Percentiles rank a stretch among this genome's conserved stretches.
phyloP scores from a whole-genome alignment of 2,113 vertebrate genomes.

The Lophius piscatorius region DNA sequence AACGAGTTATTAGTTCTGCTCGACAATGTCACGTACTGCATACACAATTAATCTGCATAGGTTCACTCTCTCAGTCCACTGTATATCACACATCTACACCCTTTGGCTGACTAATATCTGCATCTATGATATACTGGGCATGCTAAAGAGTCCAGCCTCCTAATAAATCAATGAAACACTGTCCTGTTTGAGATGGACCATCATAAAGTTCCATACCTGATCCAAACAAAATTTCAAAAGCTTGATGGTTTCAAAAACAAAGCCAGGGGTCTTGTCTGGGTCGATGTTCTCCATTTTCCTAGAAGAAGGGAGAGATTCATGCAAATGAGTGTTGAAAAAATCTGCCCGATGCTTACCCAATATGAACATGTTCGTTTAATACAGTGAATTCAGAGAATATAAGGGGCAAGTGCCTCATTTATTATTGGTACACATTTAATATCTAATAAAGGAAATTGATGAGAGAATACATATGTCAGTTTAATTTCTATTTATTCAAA shows the following conservation, averaged over 20 bases:
- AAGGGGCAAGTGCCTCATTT: slow-evolving; percentile 3
- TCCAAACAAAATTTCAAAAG: slow-evolving; percentile 81
- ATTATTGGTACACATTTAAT: neutral
- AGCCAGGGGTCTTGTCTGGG: slow-evolving; percentile 82
- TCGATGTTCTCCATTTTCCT: slow-evolving; percentile 92
- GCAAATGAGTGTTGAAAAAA: slow-evolving; percentile 8
- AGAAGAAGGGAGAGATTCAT: slow-evolving; percentile 24
- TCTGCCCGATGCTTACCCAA: neutral
- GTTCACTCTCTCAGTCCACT: slow-evolving; percentile 9
- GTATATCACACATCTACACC: slow-evolving; percentile 11
- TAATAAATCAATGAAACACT: slow-evolving; percentile 15
- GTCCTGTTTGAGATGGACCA: neutral
- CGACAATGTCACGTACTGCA: slow-evolving; percentile 17
- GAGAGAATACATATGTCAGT: neutral
- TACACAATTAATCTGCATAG: slow-evolving; percentile 12
- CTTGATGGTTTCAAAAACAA: slow-evolving; percentile 84
- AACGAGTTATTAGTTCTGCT: slow-evolving; percentile 55
- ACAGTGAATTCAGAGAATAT: neutral
- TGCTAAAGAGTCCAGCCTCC: neutral
- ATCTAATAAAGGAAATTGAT: neutral
- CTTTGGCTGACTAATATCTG: slow-evolving; percentile 3
- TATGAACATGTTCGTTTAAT: neutral
- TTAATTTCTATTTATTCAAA: neutral
- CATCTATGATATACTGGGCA: slow-evolving; percentile 11
- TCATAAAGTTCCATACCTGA: slow-evolving; percentile 77